Base-by-base conservation (phyloP, 1,140 invertebrate species). In the Coenobita brevimanus region DNA sequence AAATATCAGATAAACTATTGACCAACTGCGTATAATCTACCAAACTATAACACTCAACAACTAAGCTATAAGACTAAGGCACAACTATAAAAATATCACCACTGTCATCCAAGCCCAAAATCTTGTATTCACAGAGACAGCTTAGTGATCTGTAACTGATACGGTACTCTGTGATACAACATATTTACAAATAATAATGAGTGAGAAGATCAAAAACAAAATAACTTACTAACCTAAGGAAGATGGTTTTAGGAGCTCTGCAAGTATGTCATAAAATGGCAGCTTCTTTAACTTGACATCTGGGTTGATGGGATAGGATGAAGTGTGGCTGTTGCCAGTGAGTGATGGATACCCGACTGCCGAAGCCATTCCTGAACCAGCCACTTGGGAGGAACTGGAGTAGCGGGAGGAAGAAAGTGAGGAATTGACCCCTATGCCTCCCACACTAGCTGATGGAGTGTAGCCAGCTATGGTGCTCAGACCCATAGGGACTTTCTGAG, bases 231-330 rank as follows among this genome's bases (percentile, higher is more conserved):
- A 92, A 94, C 94, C 92, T 91, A 98, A 94, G 91, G 96, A 97
- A 8, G 97, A 97, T 0, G 98, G 97, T 93, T 98, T 97, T 82
- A 98, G 93, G 10, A 99, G 93, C 92, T 98, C 97, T 36, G 94
- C 95, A 60, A 97, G 91, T 86, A 97, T 94, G 92, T 99, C 98
- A 93, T 97, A 99, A 93, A 99, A 99, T 17, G 98, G 97, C 64
- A 99, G 93, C 92, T 95, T 95, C 92, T 97, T 98, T 84, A 99
- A 95, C 91, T 95, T 95, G 0, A 99, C 97, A 93, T 99, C 97
- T 0, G 97, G 97, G 93, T 97, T 96, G 27, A 98, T 95, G 1
- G 96, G 97, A 92, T 93, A 92, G n/a, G 89, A 71, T 46, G 90
- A 89, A 46, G 50, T 90, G 57, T 82, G 88, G 90, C 60, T 69